These are phyloP conservation scores for Oreochromis spilurus DNA, from an alignment of 2,113 vertebrate genomes.

Conservation along the genomic window DNA sequence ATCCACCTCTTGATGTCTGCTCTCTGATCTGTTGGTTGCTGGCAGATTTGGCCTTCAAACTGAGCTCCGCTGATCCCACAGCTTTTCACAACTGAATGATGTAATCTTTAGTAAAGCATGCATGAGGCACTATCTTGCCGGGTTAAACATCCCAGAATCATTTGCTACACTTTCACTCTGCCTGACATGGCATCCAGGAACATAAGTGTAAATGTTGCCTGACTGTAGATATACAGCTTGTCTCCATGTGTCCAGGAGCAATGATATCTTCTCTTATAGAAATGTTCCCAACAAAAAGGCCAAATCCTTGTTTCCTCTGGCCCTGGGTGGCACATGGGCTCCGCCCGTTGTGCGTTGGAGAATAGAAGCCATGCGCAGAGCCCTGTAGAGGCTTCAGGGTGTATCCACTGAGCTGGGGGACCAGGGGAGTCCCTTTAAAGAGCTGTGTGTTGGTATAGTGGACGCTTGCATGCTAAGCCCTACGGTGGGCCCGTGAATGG, in stretches of 20 bases:
- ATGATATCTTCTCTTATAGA: neutral
- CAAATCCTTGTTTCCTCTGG: neutral
- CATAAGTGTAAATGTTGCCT: neutral
- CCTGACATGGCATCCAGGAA: neutral
- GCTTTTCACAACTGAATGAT: conserved; percentile 14
- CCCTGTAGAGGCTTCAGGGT: conserved; percentile 45
- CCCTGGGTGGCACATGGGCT: conserved; percentile 4
- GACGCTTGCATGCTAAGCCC: conserved; percentile 68
- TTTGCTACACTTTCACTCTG: neutral
- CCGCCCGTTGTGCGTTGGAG: neutral
- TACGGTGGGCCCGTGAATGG: conserved; percentile 73
- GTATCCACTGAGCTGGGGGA: conserved; percentile 48
- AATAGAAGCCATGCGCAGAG: conserved; percentile 36
- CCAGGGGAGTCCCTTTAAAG: conserved; percentile 66
- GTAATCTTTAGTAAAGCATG: neutral
- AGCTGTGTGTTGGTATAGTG: conserved; percentile 67
- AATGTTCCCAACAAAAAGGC: conserved; percentile 3
- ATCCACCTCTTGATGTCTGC: conserved; percentile 16
- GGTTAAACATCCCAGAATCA: conserved; percentile 1
- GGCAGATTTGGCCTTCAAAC: conserved; percentile 10
- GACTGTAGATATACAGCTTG: neutral
- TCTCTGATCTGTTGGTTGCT: conserved; percentile 5
- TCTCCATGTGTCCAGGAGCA: neutral
- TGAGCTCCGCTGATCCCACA: conserved; percentile 13
- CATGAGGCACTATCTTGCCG: neutral